Conservation (phyloP, 1,140 invertebrate genomes). For the Zaprionus capensis region DNA sequence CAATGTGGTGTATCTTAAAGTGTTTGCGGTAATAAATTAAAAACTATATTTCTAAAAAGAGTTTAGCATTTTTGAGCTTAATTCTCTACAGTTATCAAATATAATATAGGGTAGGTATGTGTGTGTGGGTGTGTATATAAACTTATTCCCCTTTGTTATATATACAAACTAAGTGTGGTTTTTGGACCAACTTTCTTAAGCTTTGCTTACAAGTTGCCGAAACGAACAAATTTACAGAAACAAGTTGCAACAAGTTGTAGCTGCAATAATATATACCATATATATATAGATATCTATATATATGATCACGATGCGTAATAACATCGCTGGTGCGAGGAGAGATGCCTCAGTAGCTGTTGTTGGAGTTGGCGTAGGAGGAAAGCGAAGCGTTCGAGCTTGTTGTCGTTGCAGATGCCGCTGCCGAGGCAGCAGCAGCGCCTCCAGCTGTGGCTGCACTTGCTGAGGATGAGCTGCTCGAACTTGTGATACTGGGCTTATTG, state of each 20-base stretch:
- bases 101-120: slow-evolving; percentile 37
- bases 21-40: slow-evolving; percentile 71
- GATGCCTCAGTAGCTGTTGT: slow-evolving; percentile 60
- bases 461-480: slow-evolving; percentile 30
- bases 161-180: slow-evolving; percentile 53
- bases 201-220: slow-evolving; percentile 21
- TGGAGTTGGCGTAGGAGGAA: slow-evolving; percentile 61
- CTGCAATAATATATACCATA: slow-evolving; percentile 30
- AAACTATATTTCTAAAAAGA: slow-evolving; percentile 65
- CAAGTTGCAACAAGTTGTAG: slow-evolving; percentile 44
- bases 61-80: slow-evolving; percentile 69
- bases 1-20: slow-evolving; percentile 48
- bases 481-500: slow-evolving; percentile 56
- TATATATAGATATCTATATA: too few species aligned
- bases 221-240: slow-evolving; percentile 42
- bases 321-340: slow-evolving; percentile 25
- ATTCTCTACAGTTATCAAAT: slow-evolving; percentile 72
- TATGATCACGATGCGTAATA: neutral
- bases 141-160: slow-evolving; percentile 54
- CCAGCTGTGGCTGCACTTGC: slow-evolving; percentile 25
- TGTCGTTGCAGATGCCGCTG: slow-evolving; percentile 35
- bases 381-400: slow-evolving; percentile 57
- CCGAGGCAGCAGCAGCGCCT: neutral
- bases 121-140: slow-evolving; percentile 34
- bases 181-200: slow-evolving; percentile 17